Evolutionary conservation across 37 sponge, comb jelly and placozoan genomes (phyloP), one percentile per base, ranked within the genome.

Genomic region (Halichondria panicea): DNA sequence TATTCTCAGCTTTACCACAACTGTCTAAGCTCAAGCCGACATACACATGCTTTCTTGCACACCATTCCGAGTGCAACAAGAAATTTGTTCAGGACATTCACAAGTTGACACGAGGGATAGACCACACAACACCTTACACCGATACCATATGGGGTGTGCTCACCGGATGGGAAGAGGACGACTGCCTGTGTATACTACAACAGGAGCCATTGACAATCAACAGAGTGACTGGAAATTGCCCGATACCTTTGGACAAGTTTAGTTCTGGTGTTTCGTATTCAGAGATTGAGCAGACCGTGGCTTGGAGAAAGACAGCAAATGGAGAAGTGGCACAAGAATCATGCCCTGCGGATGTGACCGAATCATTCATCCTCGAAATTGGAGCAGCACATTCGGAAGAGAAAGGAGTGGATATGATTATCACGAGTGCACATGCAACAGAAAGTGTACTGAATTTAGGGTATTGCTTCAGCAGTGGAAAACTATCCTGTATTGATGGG

Each of bases 61-160:
- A 63, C 55, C 72, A 84, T 44, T 56, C 61, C 4, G 85, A 83
- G 54, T 84, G 85, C 56, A 33, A 65, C 34, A 69, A 33, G 19
- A 48, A 52, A n/a, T 89, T 75, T 58, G 57, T 89, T 8, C 52
- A 38, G 1, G 31, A 61, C 4, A 63, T 89, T 0, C 74, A 89
- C 64, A 53, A 33, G 40, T 30, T 89, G 11, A 80, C 81, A 25
- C 60, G 90, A 36, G 43, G 75, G 58, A 62, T 89, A 12, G 90
- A 89, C 41, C 84, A 71, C 4, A 52, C 81, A 38, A 53, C 63
- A 32, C 90, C 90, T 0, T 89, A 69, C 42, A 48, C 65, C 30
- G 90, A 89, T 53, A 84, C 84, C 7, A 54, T 89, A 46, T 89
- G 90, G 90, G 90, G 85, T 0, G 63, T 89, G 28, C 70, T 89